These are phyloP conservation scores for Steinernema hermaphroditum DNA, from an alignment of 2,888 invertebrate species.

Conservation along the genomic window DNA sequence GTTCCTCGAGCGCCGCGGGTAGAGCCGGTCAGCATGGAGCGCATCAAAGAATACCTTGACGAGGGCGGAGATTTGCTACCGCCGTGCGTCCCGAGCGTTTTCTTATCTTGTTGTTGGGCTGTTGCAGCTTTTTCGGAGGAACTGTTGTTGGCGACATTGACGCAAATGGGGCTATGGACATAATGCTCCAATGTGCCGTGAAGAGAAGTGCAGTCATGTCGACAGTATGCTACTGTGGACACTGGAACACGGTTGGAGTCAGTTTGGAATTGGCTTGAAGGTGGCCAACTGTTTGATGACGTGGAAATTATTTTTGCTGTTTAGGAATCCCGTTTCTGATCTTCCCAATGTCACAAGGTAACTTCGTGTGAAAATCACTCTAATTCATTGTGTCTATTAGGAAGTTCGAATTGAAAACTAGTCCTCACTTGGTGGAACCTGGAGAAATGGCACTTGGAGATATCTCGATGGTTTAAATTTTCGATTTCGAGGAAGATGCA, in stretches of 20 bases:
- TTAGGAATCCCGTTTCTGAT: constrained; percentile 28
- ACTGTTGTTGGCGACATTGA: constrained; percentile 59
- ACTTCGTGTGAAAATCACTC: not conserved
- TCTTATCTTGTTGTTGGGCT: no score
- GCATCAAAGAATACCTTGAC: not conserved
- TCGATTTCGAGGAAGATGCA: constrained; percentile 64
- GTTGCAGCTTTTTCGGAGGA: no score
- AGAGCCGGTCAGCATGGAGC: not conserved
- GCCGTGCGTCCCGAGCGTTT: constrained; percentile 6
- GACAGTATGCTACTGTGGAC: constrained; percentile 41
- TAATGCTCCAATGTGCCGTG: constrained; percentile 58
- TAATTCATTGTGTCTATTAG: constrained; percentile 16
- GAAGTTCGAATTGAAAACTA: constrained; percentile 39
- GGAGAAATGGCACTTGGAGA: constrained; percentile 33
- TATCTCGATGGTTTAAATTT: constrained; percentile 46
- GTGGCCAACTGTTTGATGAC: no score
- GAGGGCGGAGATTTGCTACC: not conserved
- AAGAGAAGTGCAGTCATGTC: constrained; percentile 41
- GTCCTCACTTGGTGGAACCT: constrained; percentile 35
- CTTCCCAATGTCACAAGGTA: constrained; percentile 6
- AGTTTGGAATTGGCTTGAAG: constrained; percentile 48
- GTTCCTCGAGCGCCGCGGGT: not conserved
- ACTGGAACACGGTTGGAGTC: constrained; percentile 37
- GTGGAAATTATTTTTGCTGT: no score
- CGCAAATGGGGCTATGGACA: constrained; percentile 55